Evolutionary conservation across 2,888 invertebrate genomes (phyloP).

Genomic region (Catocala sponsa): DNA sequence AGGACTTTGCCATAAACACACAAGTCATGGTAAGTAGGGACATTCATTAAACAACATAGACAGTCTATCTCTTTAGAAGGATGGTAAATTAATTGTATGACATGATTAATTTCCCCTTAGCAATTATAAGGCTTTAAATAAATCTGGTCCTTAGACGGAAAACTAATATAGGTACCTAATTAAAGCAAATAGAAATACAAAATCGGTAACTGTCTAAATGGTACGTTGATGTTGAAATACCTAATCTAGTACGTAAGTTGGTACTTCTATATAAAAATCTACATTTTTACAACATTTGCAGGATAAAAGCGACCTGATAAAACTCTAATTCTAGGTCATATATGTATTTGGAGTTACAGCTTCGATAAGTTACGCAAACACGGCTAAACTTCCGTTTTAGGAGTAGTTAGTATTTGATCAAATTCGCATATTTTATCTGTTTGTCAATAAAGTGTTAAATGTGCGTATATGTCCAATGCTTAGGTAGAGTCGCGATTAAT

Average conservation of each 20-base stretch:
- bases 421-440: conserved; percentile 29
- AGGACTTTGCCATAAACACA: background rate
- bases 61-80: background rate
- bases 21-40: background rate
- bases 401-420: conserved; percentile 12
- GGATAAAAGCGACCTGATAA: conserved; percentile 28
- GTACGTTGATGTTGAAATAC: no score
- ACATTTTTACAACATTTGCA: background rate
- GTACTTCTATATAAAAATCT: background rate
- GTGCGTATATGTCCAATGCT: no score
- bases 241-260: no score
- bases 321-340: conserved; percentile 42
- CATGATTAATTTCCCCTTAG: background rate
- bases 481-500: no score
- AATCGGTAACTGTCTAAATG: no score
- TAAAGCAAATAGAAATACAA: no score
- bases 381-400: conserved; percentile 44
- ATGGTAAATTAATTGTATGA: background rate
- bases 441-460: background rate
- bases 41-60: background rate
- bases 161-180: no score
- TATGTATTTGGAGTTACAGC: conserved; percentile 23
- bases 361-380: conserved; percentile 38
- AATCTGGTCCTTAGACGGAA: no score
- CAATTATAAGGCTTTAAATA: no score